Conservation (phyloP, 1,140 invertebrate genomes). For the Gryllus bimaculatus region DNA sequence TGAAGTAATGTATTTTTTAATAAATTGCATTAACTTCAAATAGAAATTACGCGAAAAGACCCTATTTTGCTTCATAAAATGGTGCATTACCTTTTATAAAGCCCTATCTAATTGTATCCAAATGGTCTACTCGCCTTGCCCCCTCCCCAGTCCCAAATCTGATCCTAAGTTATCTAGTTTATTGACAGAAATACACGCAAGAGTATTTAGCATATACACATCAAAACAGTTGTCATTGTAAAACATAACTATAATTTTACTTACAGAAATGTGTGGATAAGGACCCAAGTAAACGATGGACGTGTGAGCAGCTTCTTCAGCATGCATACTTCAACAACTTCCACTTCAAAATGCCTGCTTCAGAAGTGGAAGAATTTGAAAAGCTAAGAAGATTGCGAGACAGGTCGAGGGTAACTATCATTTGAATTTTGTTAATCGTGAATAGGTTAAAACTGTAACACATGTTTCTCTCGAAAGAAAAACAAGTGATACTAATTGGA, state of each 20-base stretch:
- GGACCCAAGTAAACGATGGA: conserved; percentile 83
- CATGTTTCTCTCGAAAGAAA: background rate
- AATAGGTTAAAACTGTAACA: background rate
- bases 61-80: too few species aligned
- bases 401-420: conserved; percentile 41
- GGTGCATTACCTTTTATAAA: too few species aligned
- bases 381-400: conserved; percentile 47
- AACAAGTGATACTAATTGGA: background rate
- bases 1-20: too few species aligned
- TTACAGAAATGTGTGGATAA: conserved; percentile 86
- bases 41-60: too few species aligned
- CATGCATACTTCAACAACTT: conserved; percentile 84
- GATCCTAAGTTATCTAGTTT: too few species aligned
- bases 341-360: conserved; percentile 61
- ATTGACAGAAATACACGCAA: too few species aligned
- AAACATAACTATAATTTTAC: conserved; percentile 6
- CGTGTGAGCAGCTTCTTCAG: conserved; percentile 78
- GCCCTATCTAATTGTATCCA: too few species aligned
- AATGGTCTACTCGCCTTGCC: too few species aligned
- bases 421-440: background rate
- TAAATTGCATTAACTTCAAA: too few species aligned
- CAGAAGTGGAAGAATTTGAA: conserved; percentile 60
- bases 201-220: too few species aligned
- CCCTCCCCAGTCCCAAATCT: too few species aligned
- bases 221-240: too few species aligned